Evolutionary conservation across 2,888 invertebrate genomes (phyloP), one percentile per base, ranked within the genome.

Genomic region (Hybos culiciformis): DNA sequence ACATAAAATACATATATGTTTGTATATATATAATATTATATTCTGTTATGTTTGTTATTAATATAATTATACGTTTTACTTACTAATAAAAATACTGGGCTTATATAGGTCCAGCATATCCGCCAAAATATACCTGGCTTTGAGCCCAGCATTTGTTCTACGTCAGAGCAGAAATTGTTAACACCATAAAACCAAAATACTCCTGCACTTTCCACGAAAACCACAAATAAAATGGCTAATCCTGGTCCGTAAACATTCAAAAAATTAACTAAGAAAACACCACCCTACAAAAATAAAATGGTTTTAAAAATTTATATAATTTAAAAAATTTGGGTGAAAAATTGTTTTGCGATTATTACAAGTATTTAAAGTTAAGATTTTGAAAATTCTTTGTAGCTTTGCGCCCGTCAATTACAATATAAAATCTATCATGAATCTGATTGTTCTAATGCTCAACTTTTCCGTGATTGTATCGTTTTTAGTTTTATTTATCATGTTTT

Each of bases 121-220:
- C 81, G 70, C 85, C 88, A 88, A 67, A 84, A 84, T 51, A 78
- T 62, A 0, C 81, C 82, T 0, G 88, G 86, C 43, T 71, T 70
- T 55, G 79, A 74, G 1, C 90, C 90, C 49, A 88, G 71, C 90
- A 90, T 91, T 58, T 76, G 77, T 57, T 79, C 75, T 42, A 91
- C 78, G 59, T 90, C 88, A 17, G 75, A 69, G 0, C 84, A 81
- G 65, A 90, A 86, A 46, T 80, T 72, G 53, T 81, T 80, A 1
- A 83, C 84, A 3, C 86, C 90, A 60, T 91, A 91, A 54, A 90
- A 76, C 87, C 88, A 91, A 65, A 83, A 85, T 1, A 91, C 84
- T 0, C 87, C 90, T 1, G 86, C 83, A 0, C 88, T 83, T 63
- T 91, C 91, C 44, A 91, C 84, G 60, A 91, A 90, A 34, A 91